Conservation (phyloP, 2,113 vertebrate species). For the Melierax canorus region DNA sequence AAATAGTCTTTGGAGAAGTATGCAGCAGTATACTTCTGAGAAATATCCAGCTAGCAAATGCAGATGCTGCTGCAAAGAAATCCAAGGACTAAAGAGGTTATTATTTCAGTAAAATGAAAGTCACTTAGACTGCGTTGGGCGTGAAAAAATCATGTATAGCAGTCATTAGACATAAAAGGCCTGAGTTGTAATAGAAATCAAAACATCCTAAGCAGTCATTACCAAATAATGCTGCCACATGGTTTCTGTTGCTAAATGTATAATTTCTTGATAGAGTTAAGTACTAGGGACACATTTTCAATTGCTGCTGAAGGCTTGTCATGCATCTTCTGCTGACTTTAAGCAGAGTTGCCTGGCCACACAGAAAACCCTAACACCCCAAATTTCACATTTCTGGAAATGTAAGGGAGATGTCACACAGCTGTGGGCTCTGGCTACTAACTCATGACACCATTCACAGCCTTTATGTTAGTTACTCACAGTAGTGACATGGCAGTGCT, state of each 20-base stretch:
- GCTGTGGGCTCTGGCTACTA: neutral
- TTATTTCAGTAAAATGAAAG: slow-evolving; percentile 32
- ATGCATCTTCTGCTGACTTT: neutral
- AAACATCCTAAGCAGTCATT: slow-evolving; percentile 35
- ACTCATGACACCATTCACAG: neutral
- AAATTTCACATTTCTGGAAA: neutral
- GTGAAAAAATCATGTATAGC: neutral
- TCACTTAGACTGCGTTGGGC: neutral
- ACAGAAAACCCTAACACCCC: neutral
- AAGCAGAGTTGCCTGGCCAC: neutral
- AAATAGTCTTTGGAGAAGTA: neutral
- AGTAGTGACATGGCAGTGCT: neutral
- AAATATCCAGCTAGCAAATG: neutral
- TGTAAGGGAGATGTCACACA: neutral
- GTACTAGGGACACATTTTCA: neutral
- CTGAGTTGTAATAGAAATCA: neutral
- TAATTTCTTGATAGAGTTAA: slow-evolving; percentile 23
- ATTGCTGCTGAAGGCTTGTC: neutral
- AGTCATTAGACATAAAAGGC: slow-evolving; percentile 30
- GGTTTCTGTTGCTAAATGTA: neutral
- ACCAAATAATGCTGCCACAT: slow-evolving; percentile 17
- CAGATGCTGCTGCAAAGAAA: neutral
- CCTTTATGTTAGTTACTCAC: neutral
- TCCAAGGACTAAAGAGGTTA: neutral
- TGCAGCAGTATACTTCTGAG: neutral